These are phyloP conservation scores for Eurypyga helias DNA, from an alignment of 2,113 vertebrate species.

Conservation along the genomic window DNA sequence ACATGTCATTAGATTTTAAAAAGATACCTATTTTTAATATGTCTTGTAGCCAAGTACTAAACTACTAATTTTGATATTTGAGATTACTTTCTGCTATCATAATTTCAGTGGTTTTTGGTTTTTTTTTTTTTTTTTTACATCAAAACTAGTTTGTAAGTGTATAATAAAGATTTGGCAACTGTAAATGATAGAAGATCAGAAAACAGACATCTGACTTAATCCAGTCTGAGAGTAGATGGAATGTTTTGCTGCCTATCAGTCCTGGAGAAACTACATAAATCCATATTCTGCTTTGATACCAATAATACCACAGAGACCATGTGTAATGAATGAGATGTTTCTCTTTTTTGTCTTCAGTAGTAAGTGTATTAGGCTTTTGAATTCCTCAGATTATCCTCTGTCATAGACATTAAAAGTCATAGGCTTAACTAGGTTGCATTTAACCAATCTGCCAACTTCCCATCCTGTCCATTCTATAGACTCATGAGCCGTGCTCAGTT, in stretches of 20 bases:
- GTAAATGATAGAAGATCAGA: background rate
- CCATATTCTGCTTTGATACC: background rate
- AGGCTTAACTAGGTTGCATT: background rate
- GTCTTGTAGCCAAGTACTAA: background rate
- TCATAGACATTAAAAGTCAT: background rate
- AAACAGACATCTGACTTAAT: background rate
- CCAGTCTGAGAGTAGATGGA: background rate
- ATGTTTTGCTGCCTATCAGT: background rate
- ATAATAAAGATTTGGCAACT: background rate
- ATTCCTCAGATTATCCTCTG: background rate
- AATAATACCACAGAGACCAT: background rate
- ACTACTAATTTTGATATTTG: background rate
- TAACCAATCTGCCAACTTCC: background rate
- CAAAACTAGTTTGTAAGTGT: background rate
- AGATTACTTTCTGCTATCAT: background rate
- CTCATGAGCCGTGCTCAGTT: rapidly evolving
- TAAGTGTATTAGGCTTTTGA: background rate
- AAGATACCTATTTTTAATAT: background rate
- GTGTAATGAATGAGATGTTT: background rate
- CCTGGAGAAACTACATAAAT: background rate
- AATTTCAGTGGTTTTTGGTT: too few relatives aligned
- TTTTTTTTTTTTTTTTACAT: too few relatives aligned
- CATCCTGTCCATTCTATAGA: background rate
- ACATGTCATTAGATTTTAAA: constrained; percentile 1
- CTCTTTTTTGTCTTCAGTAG: background rate